Evolutionary conservation across 2,888 invertebrate species (phyloP), one percentile per base, ranked within the genome.

Genomic region (Mythimna pallens): DNA sequence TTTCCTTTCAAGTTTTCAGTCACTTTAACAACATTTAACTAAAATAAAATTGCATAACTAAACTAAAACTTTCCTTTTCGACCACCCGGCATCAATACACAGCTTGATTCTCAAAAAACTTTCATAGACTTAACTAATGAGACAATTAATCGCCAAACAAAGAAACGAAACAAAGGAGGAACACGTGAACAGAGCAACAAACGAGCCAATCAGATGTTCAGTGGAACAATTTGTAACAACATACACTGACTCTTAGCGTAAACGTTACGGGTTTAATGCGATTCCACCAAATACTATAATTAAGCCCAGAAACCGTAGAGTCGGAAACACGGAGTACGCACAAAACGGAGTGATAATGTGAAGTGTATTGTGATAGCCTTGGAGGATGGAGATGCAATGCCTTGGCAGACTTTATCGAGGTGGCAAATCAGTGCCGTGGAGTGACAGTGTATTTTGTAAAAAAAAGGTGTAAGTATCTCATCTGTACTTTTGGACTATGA

Each of bases 231-330:
- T 76, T 58, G 66, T 66, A 55, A 54, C 58, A 81, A 54, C 82
- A 64, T 25, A 20, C 54, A 66, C 52, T 66, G 70, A 79, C 79
- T 79, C 59, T 79, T 65, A 65, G 50, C 57, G 52, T 76, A 65
- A 81, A 77, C 65, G 55, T 65, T 65, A 25, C 47, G 57, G 61
- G 43, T 68, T 77, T 65, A 62, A 65, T 57, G 58, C 43, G 59
- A 65, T 82, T 69, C 58, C 63, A 22, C 61, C 40, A 62, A 82
- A 68, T 62, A 68, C 78, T 64, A 80, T 65, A 66, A 80, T 82
- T 72, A 78, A 68, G 68, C 65, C 55, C 61, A 68, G 40, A 66
- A 73, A 65, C 63, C 81, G 63, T 57, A 25, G 50, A 14, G 30
- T 43, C 14, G 4, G 20, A 8, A 61, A 47, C 59, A 75, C 3